Conservation (phyloP, 2,888 invertebrate genomes). For the Lydus trimaculatus region DNA sequence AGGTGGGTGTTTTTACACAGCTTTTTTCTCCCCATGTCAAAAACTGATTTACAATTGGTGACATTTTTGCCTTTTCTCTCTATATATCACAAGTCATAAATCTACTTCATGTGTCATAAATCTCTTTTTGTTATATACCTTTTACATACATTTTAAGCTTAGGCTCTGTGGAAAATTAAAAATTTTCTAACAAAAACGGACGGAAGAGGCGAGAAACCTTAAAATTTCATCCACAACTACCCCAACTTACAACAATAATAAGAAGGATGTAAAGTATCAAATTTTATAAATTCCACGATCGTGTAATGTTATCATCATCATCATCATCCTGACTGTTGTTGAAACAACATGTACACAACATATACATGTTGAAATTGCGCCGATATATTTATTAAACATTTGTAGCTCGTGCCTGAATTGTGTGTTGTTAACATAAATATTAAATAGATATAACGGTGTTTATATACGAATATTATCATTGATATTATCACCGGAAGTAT, state of each 20-base stretch:
- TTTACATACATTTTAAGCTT: too few species aligned
- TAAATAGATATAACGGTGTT: slow-evolving; percentile 22
- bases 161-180: neutral
- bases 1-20: too few species aligned
- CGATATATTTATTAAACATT: slow-evolving; percentile 24
- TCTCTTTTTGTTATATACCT: too few species aligned
- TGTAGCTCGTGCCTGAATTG: slow-evolving; percentile 29
- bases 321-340: too few species aligned
- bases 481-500: slow-evolving; percentile 29
- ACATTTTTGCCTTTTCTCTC: neutral
- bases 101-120: neutral
- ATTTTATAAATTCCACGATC: neutral
- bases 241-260: too few species aligned
- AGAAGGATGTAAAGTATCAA: neutral
- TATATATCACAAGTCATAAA: neutral
- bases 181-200: neutral
- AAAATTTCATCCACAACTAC: neutral
- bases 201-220: neutral
- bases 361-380: too few species aligned
- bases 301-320: too few species aligned
- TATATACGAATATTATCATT: slow-evolving; percentile 22
- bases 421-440: slow-evolving; percentile 29
- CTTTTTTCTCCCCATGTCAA: neutral
- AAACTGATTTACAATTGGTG: neutral
- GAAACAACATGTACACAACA: too few species aligned